Base-by-base conservation (phyloP, 2,113 vertebrate species). In the Trematomus loennbergii region DNA sequence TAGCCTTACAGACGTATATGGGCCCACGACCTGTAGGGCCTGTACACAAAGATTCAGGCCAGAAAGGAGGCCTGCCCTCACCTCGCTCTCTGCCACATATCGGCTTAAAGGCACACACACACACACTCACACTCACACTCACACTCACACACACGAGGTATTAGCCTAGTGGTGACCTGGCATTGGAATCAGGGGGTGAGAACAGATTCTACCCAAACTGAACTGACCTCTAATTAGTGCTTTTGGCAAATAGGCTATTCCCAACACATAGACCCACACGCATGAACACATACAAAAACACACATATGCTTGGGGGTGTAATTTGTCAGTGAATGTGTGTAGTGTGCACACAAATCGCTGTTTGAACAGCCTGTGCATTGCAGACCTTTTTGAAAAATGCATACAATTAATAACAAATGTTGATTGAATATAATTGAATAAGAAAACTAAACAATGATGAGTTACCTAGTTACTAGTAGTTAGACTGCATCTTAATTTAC, bases 191-290 rank as follows among this genome's bases (percentile, higher is more conserved):
- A 82, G 90, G 87, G 84, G 78, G 81, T 86, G 85, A 90, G 81
- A 92, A 88, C 67, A 89, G 74, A 92, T 91, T 90, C 89, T 88
- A 83, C 80, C 88, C 87, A 89, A 91, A 90, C 90, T 88, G 80
- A 88, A 75, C 88, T 93, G 92, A 94, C 93, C 94, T 95, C 93
- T 95, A 95, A 95, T 95, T 96, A 95, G 90, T 75, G 92, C 95
- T 95, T 80, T 91, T 94, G 94, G 95, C 94, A 95, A 95, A 93
- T 88, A 89, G 90, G 92, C 84, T 86, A 73, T 89, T 91, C 87
- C 67, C 87, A 90, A 81, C 85, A 87, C 63, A 0, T 45, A 74
- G 5, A 77, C 55, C 17, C 76, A 73, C 81, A 83, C 5, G 2
- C 64, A 84, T 55, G 66, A 63, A 78, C 36, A 75, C 63, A 74